Evolutionary conservation across 2,888 invertebrate species (phyloP).

Genomic region (Drosophila eohydei): DNA sequence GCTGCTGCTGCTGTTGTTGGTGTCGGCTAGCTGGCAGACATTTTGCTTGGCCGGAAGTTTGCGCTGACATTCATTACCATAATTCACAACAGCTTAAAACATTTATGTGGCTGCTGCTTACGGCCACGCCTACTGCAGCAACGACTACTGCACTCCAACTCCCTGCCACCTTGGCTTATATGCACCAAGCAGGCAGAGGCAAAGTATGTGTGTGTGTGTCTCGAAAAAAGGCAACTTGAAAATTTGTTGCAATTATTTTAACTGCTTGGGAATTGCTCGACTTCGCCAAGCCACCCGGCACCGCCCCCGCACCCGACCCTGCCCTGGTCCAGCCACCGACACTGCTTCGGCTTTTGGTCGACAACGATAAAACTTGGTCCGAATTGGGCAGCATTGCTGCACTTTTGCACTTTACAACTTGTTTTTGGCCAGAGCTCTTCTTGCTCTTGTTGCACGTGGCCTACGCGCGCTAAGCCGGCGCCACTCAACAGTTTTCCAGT

Average conservation of each 20-base stretch:
- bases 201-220: constrained; percentile 15
- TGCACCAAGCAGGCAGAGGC: constrained; percentile 31
- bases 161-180: constrained; percentile 43
- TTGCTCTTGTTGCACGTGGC: constrained; percentile 19
- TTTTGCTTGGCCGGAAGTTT: constrained; percentile 65
- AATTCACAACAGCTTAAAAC: constrained; percentile 79
- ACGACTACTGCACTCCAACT: background rate
- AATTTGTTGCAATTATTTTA: constrained; percentile 75
- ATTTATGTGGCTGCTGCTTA: constrained; percentile 72
- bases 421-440: constrained; percentile 31
- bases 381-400: constrained; percentile 27
- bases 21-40: constrained; percentile 24
- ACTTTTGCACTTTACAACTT: constrained; percentile 57
- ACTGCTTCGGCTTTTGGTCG: background rate
- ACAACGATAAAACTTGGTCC: constrained; percentile 30
- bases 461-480: constrained; percentile 36
- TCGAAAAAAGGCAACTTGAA: constrained; percentile 64
- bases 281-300: background rate
- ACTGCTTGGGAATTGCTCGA: constrained; percentile 64
- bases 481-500: background rate
- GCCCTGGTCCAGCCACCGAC: background rate
- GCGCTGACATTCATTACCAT: constrained; percentile 79
- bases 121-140: constrained; percentile 34
- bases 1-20: constrained; percentile 5
- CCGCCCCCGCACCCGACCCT: background rate